Percentiles rank a stretch among this genome's conserved stretches.
phyloP scores from a whole-genome alignment of 2,113 vertebrate species.

The Ictalurus punctatus region DNA sequence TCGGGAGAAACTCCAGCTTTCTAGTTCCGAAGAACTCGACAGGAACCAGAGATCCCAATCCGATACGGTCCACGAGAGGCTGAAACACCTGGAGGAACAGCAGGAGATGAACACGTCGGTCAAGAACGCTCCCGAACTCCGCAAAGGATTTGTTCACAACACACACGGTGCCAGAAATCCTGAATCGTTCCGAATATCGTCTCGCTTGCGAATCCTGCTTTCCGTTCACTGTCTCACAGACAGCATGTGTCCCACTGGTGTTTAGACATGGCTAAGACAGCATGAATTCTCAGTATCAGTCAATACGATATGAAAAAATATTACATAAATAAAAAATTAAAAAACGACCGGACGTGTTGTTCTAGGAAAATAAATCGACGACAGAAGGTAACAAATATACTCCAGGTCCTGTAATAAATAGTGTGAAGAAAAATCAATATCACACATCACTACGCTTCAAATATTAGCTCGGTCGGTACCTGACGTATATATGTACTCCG shows the following conservation, averaged over 20 bases:
- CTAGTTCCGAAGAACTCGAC: slow-evolving; percentile 91
- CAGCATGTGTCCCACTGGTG: not conserved
- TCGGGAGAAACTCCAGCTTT: slow-evolving; percentile 85
- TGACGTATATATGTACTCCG: no score
- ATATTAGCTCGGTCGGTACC: not conserved
- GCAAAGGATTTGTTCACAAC: not conserved
- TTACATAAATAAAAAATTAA: not conserved
- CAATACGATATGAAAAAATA: not conserved
- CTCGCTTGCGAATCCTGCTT: not conserved
- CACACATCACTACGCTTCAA: not conserved
- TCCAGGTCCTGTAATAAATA: not conserved
- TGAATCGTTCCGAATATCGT: no score
- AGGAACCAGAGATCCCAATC: slow-evolving; percentile 87
- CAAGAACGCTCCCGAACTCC: not conserved
- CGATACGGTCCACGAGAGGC: slow-evolving; percentile 88
- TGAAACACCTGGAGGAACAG: slow-evolving; percentile 66
- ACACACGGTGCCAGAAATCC: not conserved
- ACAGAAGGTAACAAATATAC: not conserved
- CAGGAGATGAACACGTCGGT: not conserved
- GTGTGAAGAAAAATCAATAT: not conserved
- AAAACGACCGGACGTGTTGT: no score
- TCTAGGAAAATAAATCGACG: not conserved
- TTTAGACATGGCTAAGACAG: not conserved
- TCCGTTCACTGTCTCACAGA: not conserved
- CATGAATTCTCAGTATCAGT: not conserved